phyloP scores from a whole-genome alignment of 2,888 invertebrate species.

The Nasonovia ribisnigri region DNA sequence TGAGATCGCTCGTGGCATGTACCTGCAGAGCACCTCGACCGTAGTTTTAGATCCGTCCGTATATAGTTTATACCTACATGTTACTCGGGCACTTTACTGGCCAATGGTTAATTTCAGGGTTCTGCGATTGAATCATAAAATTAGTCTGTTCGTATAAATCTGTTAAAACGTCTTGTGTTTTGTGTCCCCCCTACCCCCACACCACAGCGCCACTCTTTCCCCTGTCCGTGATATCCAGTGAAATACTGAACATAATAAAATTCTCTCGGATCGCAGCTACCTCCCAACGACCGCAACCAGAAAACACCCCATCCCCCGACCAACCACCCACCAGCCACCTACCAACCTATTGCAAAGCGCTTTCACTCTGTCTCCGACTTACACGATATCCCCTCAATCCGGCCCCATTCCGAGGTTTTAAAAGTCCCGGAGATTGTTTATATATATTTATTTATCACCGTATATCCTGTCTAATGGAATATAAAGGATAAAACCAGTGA shows the following conservation, averaged over 20 bases:
- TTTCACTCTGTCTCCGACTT: neutral
- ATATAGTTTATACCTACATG: neutral
- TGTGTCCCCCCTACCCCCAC: neutral
- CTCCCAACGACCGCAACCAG: neutral
- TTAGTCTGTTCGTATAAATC: conserved; percentile 39
- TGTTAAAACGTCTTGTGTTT: conserved; percentile 22
- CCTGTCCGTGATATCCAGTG: neutral
- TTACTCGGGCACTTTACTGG: neutral
- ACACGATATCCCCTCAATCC: neutral
- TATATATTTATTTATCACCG: conserved; percentile 25
- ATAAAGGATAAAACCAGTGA: neutral
- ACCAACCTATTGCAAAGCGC: neutral
- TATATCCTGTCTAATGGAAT: conserved; percentile 13
- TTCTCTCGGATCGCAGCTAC: neutral
- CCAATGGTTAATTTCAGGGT: conserved; percentile 27
- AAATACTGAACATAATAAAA: conserved; percentile 46
- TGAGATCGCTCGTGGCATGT: neutral
- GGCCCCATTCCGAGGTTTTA: conserved; percentile 8
- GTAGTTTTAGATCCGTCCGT: neutral
- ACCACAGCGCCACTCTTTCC: neutral
- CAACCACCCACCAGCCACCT: neutral
- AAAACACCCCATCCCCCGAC: neutral
- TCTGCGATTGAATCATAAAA: conserved; percentile 51
- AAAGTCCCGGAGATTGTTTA: conserved; percentile 20
- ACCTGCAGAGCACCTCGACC: neutral